Evolutionary conservation across 2,888 invertebrate species (phyloP).

Genomic region (Cabera pusaria): DNA sequence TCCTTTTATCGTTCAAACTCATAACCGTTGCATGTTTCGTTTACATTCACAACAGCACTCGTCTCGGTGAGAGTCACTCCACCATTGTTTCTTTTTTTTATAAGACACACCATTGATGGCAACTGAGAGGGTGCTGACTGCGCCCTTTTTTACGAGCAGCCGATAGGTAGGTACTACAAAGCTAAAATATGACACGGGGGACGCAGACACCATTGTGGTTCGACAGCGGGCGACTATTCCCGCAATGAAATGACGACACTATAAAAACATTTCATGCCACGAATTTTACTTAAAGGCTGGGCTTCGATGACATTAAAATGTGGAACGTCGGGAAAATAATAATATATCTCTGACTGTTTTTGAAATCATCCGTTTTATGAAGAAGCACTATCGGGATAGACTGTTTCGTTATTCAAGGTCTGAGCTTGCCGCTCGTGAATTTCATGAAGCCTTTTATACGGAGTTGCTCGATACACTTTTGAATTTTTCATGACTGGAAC

Average conservation of each 20-base stretch:
- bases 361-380: no score
- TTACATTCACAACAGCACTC: conserved; percentile 14
- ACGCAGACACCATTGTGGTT: conserved; percentile 48
- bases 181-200: conserved; percentile 69
- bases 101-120: conserved; percentile 47
- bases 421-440: conserved; percentile 22
- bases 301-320: conserved; percentile 32
- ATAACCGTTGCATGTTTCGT: conserved; percentile 10
- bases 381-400: conserved; percentile 12
- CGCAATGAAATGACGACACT: conserved; percentile 43
- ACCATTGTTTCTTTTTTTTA: conserved; percentile 31
- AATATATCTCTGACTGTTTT: no score
- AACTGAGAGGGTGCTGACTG: conserved; percentile 38
- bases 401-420: conserved; percentile 11
- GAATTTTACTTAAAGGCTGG: conserved; percentile 61
- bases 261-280: conserved; percentile 73
- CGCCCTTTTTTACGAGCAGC: conserved; percentile 62
- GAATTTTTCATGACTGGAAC: conserved; percentile 34
- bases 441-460: conserved; percentile 29
- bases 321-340: conserved; percentile 21
- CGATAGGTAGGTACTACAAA: conserved; percentile 37
- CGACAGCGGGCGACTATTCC: conserved; percentile 32
- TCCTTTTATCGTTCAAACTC: background rate
- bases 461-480: conserved; percentile 28
- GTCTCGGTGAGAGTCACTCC: conserved; percentile 22